Evolutionary conservation across 2,797 vertebrate genomes (phyloP).

Genomic region (Siniperca undulata): DNA sequence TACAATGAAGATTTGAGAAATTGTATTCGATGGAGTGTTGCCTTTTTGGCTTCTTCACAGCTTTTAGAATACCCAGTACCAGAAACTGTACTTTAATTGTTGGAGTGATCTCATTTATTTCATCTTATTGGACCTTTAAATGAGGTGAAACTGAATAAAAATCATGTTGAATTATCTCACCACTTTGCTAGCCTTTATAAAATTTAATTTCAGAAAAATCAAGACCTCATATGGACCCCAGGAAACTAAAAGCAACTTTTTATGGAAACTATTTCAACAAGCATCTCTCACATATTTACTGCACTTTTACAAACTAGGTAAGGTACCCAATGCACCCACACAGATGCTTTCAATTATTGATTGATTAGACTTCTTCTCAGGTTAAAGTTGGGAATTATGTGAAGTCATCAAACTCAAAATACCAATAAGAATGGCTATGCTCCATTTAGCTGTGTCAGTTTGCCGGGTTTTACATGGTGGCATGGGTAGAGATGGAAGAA

Average conservation of each 20-base stretch:
- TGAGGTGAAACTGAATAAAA: constrained; percentile 6
- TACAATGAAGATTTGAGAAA: constrained; percentile 40
- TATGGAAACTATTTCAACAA: neutral
- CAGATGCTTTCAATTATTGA: neutral
- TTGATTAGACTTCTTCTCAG: neutral
- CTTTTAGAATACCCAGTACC: neutral
- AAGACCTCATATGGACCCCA: neutral
- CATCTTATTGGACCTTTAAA: neutral
- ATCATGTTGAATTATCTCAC: neutral
- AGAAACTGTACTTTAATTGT: neutral
- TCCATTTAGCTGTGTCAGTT: neutral
- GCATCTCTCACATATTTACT: neutral
- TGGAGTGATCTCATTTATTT: neutral
- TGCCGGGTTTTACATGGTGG: neutral
- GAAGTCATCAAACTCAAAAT: neutral
- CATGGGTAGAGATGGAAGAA: neutral
- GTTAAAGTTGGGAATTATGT: neutral
- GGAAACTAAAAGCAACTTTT: neutral
- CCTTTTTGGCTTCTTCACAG: constrained; percentile 7
- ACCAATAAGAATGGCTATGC: neutral
- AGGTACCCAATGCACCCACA: neutral
- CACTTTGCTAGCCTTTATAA: neutral
- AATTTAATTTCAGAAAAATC: constrained; percentile 8
- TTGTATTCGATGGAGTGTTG: constrained; percentile 24
- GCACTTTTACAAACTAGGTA: neutral